Conservation (phyloP, 2,113 vertebrate species). For the Phyllopteryx taeniolatus region DNA sequence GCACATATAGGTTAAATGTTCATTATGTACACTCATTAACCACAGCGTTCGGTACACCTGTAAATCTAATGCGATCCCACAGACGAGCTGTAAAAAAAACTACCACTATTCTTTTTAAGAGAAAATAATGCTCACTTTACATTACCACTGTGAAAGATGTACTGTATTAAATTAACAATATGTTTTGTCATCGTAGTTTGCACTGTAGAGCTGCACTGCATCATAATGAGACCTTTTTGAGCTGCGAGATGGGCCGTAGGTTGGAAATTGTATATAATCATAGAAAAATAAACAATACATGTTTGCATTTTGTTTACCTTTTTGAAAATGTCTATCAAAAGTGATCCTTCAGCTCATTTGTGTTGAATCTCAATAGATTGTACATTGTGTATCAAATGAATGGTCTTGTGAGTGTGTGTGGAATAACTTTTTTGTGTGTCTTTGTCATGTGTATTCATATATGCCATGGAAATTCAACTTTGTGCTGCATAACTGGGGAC, state of each 20-base stretch:
- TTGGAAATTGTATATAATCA: too few relatives aligned
- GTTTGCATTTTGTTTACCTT: not conserved
- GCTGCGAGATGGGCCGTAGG: too few relatives aligned
- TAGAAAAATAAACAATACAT: not conserved
- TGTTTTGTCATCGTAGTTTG: not conserved
- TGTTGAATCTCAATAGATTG: not conserved
- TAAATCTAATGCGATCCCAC: not conserved
- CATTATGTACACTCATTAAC: not conserved
- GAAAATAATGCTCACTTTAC: not conserved
- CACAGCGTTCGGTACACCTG: not conserved
- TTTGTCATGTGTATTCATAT: slow-evolving; percentile 23
- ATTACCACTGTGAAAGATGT: not conserved
- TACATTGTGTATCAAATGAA: not conserved
- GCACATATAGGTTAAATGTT: not conserved
- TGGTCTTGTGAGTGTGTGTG: slow-evolving; percentile 24
- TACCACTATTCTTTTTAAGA: not conserved
- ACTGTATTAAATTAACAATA: not conserved
- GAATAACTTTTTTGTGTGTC: slow-evolving; percentile 1
- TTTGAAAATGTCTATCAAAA: not conserved
- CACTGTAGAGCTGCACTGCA: not conserved
- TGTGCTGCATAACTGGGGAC: slow-evolving; percentile 6
- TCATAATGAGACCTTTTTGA: too few relatives aligned
- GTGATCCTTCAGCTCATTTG: not conserved
- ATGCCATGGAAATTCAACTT: slow-evolving; percentile 32
- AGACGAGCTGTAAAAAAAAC: not conserved